Conservation (phyloP, 2,888 invertebrate species). For the Aphodius sticticus region DNA sequence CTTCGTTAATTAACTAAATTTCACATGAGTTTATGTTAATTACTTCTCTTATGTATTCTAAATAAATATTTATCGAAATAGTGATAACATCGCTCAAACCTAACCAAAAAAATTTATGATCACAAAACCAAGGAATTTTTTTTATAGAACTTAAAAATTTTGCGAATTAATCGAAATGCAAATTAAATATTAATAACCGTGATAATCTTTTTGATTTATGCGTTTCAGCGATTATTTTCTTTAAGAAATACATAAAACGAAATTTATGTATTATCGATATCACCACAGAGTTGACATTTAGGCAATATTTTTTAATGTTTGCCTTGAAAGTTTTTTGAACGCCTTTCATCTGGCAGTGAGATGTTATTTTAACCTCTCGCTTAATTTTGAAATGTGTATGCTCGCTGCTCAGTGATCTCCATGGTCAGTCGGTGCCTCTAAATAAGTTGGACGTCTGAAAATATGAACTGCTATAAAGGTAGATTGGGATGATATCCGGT, state of each 20-base stretch:
- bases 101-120: too few relatives aligned
- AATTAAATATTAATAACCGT: too few relatives aligned
- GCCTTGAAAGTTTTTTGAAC: neutral
- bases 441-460: neutral
- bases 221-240: too few relatives aligned
- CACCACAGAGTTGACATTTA: neutral
- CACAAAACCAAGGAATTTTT: too few relatives aligned
- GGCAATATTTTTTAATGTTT: neutral
- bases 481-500: too few relatives aligned
- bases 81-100: neutral
- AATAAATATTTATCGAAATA: neutral
- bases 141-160: too few relatives aligned
- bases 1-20: neutral
- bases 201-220: too few relatives aligned
- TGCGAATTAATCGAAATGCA: too few relatives aligned
- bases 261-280: neutral
- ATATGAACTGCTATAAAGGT: neutral
- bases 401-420: neutral
- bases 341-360: neutral
- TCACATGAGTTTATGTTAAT: neutral
- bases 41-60: neutral
- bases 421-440: neutral
- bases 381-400: neutral
- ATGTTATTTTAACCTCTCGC: neutral
- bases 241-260: too few relatives aligned